phyloP scores from a whole-genome alignment of 1,140 invertebrate species.

The Cardiocondyla obscurior region DNA sequence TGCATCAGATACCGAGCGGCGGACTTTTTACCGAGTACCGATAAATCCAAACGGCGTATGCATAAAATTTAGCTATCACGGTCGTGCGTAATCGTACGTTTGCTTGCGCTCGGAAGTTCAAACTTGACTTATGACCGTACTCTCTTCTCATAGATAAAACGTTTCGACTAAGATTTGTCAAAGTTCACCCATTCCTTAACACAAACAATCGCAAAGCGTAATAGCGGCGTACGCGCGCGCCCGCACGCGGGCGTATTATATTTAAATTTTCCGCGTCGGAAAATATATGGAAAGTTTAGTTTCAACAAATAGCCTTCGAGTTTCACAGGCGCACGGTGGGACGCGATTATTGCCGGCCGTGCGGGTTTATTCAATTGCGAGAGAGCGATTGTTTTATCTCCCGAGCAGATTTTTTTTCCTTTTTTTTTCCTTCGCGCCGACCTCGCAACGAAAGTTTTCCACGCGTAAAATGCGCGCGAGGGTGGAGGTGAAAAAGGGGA shows the following conservation, averaged over 20 bases:
- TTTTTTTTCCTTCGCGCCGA: no score
- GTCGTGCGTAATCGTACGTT: background rate
- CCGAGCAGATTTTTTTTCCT: background rate
- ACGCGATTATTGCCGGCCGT: no score
- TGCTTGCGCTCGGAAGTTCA: background rate
- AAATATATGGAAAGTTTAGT: background rate
- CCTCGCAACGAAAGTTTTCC: background rate
- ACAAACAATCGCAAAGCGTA: background rate
- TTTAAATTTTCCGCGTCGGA: background rate
- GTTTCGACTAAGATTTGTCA: background rate
- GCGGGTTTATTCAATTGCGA: no score
- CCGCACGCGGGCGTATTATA: background rate
- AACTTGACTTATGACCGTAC: background rate
- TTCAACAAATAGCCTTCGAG: background rate
- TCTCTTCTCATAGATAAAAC: constrained; percentile 21
- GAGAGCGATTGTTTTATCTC: background rate
- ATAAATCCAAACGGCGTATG: background rate
- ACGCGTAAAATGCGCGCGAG: background rate
- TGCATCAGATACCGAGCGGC: background rate
- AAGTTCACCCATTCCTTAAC: background rate
- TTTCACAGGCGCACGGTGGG: background rate
- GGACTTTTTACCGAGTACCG: background rate
- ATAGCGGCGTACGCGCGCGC: background rate
- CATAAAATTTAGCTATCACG: constrained; percentile 24
- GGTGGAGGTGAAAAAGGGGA: background rate